A percentile compares a stretch with the other conserved stretches of the same genome.
phyloP scores from a whole-genome alignment of 2,797 vertebrate genomes.

The Sorex maritimensis region DNA sequence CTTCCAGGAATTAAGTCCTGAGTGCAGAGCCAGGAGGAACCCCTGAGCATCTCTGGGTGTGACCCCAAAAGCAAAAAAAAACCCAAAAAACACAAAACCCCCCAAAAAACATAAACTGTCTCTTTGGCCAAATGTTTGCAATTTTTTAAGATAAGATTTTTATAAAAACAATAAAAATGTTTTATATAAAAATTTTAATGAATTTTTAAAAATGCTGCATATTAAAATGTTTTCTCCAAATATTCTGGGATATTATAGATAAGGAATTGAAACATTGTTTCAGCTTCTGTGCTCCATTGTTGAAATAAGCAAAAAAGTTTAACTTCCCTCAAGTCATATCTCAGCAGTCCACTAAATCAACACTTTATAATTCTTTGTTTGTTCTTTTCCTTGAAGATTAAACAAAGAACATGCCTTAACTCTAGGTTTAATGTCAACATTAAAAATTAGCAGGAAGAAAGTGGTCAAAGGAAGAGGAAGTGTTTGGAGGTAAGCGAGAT shows the following conservation, averaged over 20 bases:
- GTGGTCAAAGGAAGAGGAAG: not conserved
- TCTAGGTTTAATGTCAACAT: slow-evolving; percentile 30
- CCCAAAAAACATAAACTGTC: too few species aligned
- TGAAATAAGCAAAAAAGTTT: not conserved
- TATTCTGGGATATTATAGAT: not conserved
- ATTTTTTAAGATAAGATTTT: not conserved
- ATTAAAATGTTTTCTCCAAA: not conserved
- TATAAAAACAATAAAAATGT: not conserved
- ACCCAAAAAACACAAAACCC: too few species aligned
- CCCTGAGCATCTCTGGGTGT: too few species aligned
- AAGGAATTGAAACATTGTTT: slow-evolving; percentile 23
- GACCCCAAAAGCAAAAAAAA: too few species aligned
- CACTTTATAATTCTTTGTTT: slow-evolving; percentile 66
- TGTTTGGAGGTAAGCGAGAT: not conserved
- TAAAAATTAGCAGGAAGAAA: slow-evolving; percentile 50
- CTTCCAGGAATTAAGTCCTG: too few species aligned
- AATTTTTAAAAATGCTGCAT: slow-evolving; percentile 5
- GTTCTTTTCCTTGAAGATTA: slow-evolving; percentile 53
- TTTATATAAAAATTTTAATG: slow-evolving; percentile 3
- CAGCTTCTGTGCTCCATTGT: not conserved
- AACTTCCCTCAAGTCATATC: not conserved
- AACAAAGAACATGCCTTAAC: not conserved
- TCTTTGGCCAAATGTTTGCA: not conserved
- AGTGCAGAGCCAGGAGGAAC: too few species aligned
- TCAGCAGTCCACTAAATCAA: slow-evolving; percentile 48